Conservation (phyloP, 2,113 vertebrate genomes). For the Meleagris gallopavo region DNA sequence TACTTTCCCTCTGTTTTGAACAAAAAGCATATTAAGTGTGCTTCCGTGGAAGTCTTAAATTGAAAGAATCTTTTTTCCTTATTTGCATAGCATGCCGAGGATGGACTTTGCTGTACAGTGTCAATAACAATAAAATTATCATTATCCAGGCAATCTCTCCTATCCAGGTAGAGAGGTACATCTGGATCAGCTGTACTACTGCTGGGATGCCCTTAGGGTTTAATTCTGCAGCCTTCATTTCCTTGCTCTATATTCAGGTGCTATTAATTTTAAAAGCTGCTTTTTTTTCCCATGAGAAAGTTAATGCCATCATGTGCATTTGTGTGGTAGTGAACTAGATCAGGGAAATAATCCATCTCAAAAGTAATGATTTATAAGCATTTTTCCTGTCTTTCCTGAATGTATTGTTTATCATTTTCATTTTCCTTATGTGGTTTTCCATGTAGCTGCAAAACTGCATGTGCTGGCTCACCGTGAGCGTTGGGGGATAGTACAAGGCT, state of each 20-base stretch:
- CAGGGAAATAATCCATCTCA: not conserved
- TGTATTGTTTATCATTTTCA: not conserved
- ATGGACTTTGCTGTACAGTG: not conserved
- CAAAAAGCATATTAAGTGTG: constrained; percentile 22
- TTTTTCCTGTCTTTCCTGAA: not conserved
- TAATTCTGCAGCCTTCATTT: constrained; percentile 39
- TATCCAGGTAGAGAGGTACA: not conserved
- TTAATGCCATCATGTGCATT: not conserved
- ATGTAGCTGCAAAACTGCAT: not conserved
- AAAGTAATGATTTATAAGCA: not conserved
- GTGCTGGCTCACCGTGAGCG: not conserved
- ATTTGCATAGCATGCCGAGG: constrained; percentile 20
- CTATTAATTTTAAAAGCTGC: constrained; percentile 50
- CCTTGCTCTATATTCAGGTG: constrained; percentile 12
- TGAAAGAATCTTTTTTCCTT: not conserved
- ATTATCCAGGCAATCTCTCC: constrained; percentile 38
- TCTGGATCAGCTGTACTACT: constrained; percentile 18
- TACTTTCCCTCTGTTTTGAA: not conserved
- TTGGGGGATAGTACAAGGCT: not conserved
- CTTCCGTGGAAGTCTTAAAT: not conserved
- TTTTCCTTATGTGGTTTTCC: not conserved
- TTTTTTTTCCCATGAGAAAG: not conserved
- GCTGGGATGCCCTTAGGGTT: constrained; percentile 12
- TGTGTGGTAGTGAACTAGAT: not conserved
- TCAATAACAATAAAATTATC: constrained; percentile 16